Evolutionary conservation across 1,140 invertebrate species (phyloP).

Genomic region (Augochlora pura): DNA sequence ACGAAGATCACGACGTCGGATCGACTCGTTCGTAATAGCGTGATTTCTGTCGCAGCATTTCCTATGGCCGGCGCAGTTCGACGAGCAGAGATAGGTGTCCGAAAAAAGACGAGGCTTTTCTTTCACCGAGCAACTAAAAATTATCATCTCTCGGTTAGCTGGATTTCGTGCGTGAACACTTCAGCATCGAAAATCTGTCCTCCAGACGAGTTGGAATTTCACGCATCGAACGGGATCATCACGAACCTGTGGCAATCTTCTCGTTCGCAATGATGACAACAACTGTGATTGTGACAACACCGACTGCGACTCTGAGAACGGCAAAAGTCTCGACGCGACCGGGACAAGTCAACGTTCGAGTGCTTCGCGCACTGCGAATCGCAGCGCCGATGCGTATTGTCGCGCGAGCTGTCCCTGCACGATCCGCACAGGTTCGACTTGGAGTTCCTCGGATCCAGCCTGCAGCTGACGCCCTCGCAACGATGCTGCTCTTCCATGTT

Average conservation of each 20-base stretch:
- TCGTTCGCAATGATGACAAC: constrained; percentile 42
- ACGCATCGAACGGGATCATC: too few species aligned
- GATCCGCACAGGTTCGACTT: constrained; percentile 5
- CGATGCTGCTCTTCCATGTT: not conserved
- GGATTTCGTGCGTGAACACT: too few species aligned
- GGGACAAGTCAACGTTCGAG: constrained; percentile 19
- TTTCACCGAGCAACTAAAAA: not conserved
- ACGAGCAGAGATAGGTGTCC: constrained; percentile 21
- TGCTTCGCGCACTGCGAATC: constrained; percentile 28
- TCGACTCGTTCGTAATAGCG: not conserved
- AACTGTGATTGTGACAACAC: constrained; percentile 16
- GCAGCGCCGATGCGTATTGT: not conserved
- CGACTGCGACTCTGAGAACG: constrained; percentile 12
- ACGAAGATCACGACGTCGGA: constrained; percentile 23
- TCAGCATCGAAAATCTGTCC: too few species aligned
- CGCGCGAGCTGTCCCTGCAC: constrained; percentile 14
- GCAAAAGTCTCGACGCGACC: constrained; percentile 10
- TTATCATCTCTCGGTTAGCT: not conserved
- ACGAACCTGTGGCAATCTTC: constrained; percentile 19
- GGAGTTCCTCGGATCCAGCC: not conserved
- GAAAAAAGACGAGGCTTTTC: constrained; percentile 14
- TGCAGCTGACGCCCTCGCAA: not conserved
- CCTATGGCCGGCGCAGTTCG: not conserved
- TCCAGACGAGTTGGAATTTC: too few species aligned
- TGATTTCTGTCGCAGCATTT: not conserved